Conservation (phyloP, 2,113 vertebrate genomes). For the Cyprinodon variegatus region DNA sequence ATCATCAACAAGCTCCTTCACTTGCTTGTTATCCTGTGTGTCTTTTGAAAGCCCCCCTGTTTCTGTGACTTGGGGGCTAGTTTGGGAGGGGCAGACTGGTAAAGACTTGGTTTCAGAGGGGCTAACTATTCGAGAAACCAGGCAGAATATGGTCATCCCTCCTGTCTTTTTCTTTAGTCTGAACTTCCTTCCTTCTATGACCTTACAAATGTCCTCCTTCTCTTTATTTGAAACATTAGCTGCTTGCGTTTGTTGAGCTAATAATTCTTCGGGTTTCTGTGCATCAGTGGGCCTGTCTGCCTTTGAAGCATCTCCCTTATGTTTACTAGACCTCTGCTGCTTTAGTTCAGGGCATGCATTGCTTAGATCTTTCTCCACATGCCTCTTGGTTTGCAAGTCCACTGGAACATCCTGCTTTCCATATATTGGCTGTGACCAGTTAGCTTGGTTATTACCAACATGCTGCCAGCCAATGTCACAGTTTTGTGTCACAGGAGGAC, state of each 20-base stretch:
- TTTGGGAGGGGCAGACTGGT: conserved; percentile 36
- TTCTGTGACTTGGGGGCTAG: conserved; percentile 17
- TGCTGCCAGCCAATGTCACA: conserved; percentile 39
- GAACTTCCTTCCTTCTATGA: conserved; percentile 65
- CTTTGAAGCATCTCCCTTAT: conserved; percentile 51
- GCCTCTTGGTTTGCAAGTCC: conserved; percentile 17
- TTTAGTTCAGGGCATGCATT: conserved; percentile 57
- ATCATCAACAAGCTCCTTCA: conserved; percentile 65
- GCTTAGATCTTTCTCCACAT: conserved; percentile 20
- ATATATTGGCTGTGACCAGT: conserved; percentile 31
- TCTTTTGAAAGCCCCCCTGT: background rate
- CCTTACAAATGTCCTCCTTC: conserved; percentile 37
- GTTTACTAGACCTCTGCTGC: conserved; percentile 47
- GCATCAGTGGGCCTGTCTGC: conserved; percentile 29
- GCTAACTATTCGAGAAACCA: conserved; percentile 74
- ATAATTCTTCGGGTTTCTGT: conserved; percentile 4
- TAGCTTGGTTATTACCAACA: conserved; percentile 40
- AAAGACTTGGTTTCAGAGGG: conserved; percentile 41
- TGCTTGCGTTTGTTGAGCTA: conserved; percentile 27
- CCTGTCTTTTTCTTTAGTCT: conserved; percentile 65
- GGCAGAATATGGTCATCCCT: conserved; percentile 77
- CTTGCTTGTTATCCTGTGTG: conserved; percentile 2
- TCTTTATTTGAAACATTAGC: conserved; percentile 18
- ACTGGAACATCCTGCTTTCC: conserved; percentile 39
- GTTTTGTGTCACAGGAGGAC: conserved; percentile 23